Evolutionary conservation across 2,797 vertebrate genomes (phyloP).

Genomic region (Anomalospiza imberbis): DNA sequence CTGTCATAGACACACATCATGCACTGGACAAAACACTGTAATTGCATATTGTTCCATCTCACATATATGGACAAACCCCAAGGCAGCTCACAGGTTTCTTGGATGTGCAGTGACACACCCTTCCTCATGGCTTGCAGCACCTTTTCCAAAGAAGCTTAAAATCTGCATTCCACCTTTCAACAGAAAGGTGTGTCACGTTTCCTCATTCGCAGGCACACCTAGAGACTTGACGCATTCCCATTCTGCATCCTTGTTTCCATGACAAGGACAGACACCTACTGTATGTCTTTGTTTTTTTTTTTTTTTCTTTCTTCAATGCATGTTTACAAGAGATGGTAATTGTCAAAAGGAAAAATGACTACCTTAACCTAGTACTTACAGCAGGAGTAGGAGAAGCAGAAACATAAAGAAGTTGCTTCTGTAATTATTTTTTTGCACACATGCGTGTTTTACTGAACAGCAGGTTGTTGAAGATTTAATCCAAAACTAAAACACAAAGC

Average conservation of each 20-base stretch:
- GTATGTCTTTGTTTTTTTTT: background rate
- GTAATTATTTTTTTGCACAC: background rate
- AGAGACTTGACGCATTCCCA: background rate
- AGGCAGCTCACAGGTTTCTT: background rate
- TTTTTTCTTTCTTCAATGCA: background rate
- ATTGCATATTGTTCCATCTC: background rate
- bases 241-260: background rate
- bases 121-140: background rate
- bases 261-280: background rate
- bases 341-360: background rate
- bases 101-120: background rate
- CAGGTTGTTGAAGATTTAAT: background rate
- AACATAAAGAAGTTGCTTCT: background rate
- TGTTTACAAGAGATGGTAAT: background rate
- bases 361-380: background rate
- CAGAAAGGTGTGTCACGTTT: background rate
- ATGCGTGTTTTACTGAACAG: accelerated
- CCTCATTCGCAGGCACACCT: constrained; percentile 19
- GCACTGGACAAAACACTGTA: background rate
- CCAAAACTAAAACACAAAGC: background rate
- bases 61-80: background rate
- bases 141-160: background rate
- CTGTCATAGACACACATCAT: background rate
- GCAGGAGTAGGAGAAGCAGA: background rate
- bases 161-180: background rate